Conservation (phyloP, 2,113 vertebrate genomes). For the Hymenochirus boettgeri region DNA sequence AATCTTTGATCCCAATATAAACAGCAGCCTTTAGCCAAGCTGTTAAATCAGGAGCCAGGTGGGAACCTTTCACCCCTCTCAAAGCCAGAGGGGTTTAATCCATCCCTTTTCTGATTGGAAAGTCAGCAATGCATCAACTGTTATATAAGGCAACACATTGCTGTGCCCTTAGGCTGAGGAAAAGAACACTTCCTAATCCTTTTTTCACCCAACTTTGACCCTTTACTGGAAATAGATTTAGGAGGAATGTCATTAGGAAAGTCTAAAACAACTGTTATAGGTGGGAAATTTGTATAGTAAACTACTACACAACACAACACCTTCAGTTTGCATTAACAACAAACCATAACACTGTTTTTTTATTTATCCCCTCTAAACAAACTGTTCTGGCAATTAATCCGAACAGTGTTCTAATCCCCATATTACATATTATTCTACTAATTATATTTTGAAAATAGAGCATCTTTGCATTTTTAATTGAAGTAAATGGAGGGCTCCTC, state of each 20-base stretch:
- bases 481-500: too few relatives aligned
- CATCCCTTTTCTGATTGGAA: not conserved
- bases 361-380: too few relatives aligned
- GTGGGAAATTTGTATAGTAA: too few relatives aligned
- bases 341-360: too few relatives aligned
- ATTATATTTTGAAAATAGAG: too few relatives aligned
- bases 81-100: not conserved
- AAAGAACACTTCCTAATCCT: not conserved
- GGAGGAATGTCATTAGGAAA: not conserved
- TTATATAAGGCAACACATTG: not conserved
- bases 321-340: too few relatives aligned
- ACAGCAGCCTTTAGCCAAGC: constrained; percentile 2
- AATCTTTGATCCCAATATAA: constrained; percentile 17
- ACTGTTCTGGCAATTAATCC: too few relatives aligned
- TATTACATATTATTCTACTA: too few relatives aligned
- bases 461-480: too few relatives aligned
- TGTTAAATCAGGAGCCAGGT: constrained; percentile 28
- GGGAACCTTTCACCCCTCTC: constrained; percentile 17
- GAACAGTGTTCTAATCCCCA: too few relatives aligned
- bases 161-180: not conserved
- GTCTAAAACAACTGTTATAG: too few relatives aligned
- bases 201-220: not conserved
- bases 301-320: too few relatives aligned
- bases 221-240: not conserved
- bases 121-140: not conserved